Evolutionary conservation across 37 sponge, comb jelly and placozoan species (phyloP).

Genomic region (Crambe crambe): DNA sequence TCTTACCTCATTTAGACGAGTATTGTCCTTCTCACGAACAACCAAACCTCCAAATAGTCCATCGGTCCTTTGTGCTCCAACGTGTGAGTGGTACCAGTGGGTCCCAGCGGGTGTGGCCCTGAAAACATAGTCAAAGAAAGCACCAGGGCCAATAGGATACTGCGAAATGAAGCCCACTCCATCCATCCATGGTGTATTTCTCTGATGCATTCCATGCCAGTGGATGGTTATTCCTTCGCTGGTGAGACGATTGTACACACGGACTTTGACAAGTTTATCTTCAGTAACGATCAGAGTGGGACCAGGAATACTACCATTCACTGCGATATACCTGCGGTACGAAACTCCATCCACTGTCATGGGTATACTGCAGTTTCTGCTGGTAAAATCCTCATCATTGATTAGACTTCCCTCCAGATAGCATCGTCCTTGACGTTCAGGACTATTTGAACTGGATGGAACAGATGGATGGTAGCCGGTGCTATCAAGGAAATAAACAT

Average conservation of each 20-base stretch:
- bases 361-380: conserved; percentile 21
- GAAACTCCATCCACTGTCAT: conserved; percentile 56
- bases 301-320: conserved; percentile 68
- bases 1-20: not conserved
- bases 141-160: conserved; percentile 47
- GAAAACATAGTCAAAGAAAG: conserved; percentile 58
- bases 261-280: conserved; percentile 30
- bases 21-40: conserved; percentile 34
- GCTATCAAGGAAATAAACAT: not conserved
- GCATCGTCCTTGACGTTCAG: not conserved
- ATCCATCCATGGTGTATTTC: conserved; percentile 66
- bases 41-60: conserved; percentile 77
- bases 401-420: not conserved
- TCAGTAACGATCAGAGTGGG: conserved; percentile 57
- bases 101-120: conserved; percentile 61
- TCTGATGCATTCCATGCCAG: conserved; percentile 82
- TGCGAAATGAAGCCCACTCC: conserved; percentile 72
- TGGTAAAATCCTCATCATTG: not conserved
- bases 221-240: conserved; percentile 67
- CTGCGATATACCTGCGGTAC: conserved; percentile 16
- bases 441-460: not conserved
- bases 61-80: conserved; percentile 64
- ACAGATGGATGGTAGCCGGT: not conserved
- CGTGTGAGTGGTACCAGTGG: conserved; percentile 84
- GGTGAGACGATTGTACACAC: conserved; percentile 50